phyloP scores from a whole-genome alignment of 2,797 vertebrate genomes.

The Argya squamiceps region DNA sequence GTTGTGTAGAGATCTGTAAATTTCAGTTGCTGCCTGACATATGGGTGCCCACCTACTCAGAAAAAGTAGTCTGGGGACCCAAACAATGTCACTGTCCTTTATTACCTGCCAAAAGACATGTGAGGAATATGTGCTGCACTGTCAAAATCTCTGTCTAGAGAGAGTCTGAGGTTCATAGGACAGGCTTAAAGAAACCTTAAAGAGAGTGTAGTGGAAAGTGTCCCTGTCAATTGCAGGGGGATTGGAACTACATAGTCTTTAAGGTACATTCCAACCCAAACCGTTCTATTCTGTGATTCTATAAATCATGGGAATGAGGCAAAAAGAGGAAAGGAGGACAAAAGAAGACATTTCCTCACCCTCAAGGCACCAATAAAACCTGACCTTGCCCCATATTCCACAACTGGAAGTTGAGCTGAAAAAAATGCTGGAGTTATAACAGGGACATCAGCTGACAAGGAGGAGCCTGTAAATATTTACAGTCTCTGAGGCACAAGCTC shows the following conservation, averaged over 20 bases:
- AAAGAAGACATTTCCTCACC: not conserved
- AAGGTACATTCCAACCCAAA: not conserved
- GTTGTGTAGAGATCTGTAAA: not conserved
- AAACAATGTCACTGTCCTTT: not conserved
- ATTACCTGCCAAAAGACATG: not conserved
- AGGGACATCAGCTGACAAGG: not conserved
- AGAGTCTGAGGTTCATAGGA: not conserved
- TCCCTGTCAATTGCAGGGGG: not conserved
- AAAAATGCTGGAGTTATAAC: not conserved
- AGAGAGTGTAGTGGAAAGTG: not conserved
- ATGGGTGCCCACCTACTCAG: not conserved
- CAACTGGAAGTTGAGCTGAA: not conserved
- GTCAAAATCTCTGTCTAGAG: not conserved
- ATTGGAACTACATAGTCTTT: not conserved
- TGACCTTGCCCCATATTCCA: not conserved
- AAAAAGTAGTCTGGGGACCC: not conserved
- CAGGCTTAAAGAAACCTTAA: not conserved
- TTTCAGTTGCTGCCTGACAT: not conserved
- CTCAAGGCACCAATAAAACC: not conserved
- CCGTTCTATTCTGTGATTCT: not conserved
- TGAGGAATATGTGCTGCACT: not conserved
- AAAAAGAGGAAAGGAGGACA: not conserved
- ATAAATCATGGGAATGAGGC: not conserved
- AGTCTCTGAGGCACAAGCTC: not conserved
- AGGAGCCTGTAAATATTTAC: not conserved